Conservation (phyloP, 2,797 vertebrate species). For the Bovichtus variegatus region DNA sequence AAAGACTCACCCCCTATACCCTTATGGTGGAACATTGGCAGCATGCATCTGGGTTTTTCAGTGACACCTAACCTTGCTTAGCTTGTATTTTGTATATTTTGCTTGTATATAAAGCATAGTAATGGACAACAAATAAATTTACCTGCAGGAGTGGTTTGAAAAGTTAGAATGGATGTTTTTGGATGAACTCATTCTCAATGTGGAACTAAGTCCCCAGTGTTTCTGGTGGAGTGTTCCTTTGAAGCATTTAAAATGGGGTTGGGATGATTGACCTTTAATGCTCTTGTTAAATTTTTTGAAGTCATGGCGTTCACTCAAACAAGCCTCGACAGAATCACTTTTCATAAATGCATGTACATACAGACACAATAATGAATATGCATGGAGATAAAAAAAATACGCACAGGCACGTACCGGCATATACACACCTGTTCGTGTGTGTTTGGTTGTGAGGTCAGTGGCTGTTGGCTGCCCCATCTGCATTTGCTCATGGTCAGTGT, state of each 20-base stretch:
- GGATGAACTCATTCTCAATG: not conserved
- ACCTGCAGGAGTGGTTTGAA: not conserved
- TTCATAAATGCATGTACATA: not conserved
- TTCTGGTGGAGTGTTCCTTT: not conserved
- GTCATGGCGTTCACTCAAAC: not conserved
- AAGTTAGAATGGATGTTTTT: not conserved
- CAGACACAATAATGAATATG: not conserved
- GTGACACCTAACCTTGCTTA: not conserved
- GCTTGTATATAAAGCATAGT: not conserved
- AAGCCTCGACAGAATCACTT: not conserved
- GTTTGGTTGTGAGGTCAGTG: conserved; percentile 50
- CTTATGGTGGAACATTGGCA: not conserved
- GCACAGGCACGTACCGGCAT: not conserved
- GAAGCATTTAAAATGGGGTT: not conserved
- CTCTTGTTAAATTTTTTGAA: conserved; percentile 12
- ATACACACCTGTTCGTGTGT: conserved; percentile 25
- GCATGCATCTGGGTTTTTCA: not conserved
- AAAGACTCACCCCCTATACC: not conserved
- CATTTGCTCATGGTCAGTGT: conserved; percentile 55
- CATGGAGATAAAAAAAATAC: not conserved
- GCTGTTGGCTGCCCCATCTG: conserved; percentile 47
- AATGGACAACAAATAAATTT: not conserved
- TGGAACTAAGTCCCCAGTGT: not conserved
- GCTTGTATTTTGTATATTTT: not conserved
- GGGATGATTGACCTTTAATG: not conserved